These are phyloP conservation scores for Heteromyza rotundicornis DNA, from an alignment of 2,888 invertebrate species.

Conservation along the genomic window DNA sequence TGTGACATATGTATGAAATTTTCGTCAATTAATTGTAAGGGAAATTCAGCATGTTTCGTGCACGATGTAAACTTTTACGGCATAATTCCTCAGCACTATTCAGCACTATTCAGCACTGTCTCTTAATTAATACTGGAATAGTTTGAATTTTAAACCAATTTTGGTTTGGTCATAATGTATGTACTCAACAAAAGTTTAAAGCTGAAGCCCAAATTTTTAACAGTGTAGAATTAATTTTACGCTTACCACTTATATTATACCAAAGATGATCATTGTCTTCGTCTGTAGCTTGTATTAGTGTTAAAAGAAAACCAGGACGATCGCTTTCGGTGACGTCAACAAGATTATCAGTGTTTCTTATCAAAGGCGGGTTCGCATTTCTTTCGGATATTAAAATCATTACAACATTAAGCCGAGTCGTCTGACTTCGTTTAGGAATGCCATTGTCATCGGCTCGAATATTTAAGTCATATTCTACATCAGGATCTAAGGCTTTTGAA, in stretches of 20 bases:
- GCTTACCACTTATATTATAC: constrained; percentile 87
- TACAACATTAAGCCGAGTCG: constrained; percentile 76
- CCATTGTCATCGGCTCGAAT: constrained; percentile 79
- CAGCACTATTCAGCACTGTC: no score
- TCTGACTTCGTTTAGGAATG: constrained; percentile 74
- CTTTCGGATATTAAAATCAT: constrained; percentile 68
- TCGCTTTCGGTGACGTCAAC: constrained; percentile 85
- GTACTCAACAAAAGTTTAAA: no score
- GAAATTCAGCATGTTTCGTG: no score
- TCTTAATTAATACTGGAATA: no score
- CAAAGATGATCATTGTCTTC: constrained; percentile 86
- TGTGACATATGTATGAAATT: no score
- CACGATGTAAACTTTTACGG: no score
- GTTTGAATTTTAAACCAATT: no score
- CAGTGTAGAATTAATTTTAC: no score
- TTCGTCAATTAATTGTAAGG: no score
- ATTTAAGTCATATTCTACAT: constrained; percentile 62
- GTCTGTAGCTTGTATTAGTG: constrained; percentile 84
- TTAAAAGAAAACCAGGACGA: constrained; percentile 83
- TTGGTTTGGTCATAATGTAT: no score
- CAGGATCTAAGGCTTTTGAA: constrained; percentile 73
- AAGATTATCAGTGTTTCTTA: constrained; percentile 70
- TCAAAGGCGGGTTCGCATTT: constrained; percentile 69
- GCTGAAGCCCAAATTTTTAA: no score
- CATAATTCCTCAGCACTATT: no score